Conservation (phyloP, 1,140 invertebrate genomes). For the Orchestia grillus region DNA sequence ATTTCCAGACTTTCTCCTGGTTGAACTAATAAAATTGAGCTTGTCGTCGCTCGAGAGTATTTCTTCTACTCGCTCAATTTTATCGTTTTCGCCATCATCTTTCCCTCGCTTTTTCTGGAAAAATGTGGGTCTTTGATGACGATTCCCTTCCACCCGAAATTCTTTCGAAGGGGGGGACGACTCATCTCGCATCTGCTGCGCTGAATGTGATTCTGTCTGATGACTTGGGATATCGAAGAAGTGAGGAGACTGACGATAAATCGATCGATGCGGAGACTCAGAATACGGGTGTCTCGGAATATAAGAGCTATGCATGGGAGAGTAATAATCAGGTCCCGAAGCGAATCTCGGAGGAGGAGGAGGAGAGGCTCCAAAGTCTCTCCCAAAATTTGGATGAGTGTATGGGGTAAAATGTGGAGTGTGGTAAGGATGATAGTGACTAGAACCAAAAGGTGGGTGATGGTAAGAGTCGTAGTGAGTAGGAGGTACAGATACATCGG, state of each 20-base stretch:
- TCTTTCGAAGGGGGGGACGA: background rate
- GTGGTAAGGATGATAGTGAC: constrained; percentile 16
- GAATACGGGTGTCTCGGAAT: background rate
- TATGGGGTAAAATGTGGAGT: constrained; percentile 1
- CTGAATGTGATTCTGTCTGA: background rate
- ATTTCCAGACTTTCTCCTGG: background rate
- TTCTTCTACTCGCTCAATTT: background rate
- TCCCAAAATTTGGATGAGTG: constrained; percentile 8
- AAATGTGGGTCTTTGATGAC: background rate
- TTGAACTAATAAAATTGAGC: background rate
- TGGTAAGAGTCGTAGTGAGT: background rate
- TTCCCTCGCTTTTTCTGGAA: background rate
- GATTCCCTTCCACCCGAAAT: background rate
- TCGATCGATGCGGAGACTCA: background rate
- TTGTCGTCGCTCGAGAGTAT: background rate
- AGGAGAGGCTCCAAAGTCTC: constrained; percentile 22
- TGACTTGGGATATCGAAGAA: background rate
- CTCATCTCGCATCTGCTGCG: background rate
- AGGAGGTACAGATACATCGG: background rate
- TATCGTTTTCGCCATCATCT: background rate
- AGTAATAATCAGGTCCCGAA: background rate
- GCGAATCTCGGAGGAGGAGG: constrained; percentile 15
- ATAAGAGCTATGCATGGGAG: constrained; percentile 25
- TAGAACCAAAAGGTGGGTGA: background rate
- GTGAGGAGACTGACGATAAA: constrained; percentile 3